Evolutionary conservation across 2,888 invertebrate genomes (phyloP).

Genomic region (Antitype chi): DNA sequence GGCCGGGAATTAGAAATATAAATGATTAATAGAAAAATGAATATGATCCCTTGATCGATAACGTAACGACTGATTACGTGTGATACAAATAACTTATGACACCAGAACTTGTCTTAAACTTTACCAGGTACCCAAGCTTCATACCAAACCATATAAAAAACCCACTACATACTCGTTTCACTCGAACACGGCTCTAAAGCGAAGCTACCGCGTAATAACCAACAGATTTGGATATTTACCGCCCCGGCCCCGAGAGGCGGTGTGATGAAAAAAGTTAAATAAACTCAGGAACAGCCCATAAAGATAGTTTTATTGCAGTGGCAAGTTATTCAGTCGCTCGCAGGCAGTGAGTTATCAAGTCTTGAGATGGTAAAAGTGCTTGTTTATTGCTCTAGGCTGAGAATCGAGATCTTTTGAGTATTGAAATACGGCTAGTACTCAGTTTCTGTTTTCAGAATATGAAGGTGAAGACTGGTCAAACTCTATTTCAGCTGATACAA

Average conservation of each 20-base stretch:
- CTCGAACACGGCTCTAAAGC: slow-evolving; percentile 26
- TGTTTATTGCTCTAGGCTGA: slow-evolving; percentile 23
- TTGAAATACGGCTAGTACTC: not conserved
- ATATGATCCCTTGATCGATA: no score
- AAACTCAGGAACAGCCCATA: slow-evolving; percentile 33
- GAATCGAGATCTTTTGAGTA: not conserved
- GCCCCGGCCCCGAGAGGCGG: slow-evolving; percentile 4
- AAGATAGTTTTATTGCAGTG: slow-evolving; percentile 52
- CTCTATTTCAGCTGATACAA: no score
- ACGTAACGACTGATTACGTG: not conserved
- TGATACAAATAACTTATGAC: not conserved
- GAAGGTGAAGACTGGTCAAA: not conserved
- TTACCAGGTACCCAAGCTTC: not conserved
- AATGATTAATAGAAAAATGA: no score
- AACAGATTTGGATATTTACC: slow-evolving; percentile 49
- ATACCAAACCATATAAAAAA: slow-evolving; percentile 8
- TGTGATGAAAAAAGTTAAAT: slow-evolving; percentile 58
- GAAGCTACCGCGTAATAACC: slow-evolving; percentile 25
- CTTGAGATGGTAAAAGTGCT: slow-evolving; percentile 11
- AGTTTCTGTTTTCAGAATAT: not conserved
- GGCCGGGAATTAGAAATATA: not conserved
- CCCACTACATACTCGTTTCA: slow-evolving; percentile 6
- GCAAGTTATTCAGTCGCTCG: slow-evolving; percentile 38
- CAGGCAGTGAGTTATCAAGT: slow-evolving; percentile 29
- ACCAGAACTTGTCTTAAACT: not conserved